Base-by-base conservation (phyloP, 2,888 invertebrate genomes). In the Xestia sexstrigata region DNA sequence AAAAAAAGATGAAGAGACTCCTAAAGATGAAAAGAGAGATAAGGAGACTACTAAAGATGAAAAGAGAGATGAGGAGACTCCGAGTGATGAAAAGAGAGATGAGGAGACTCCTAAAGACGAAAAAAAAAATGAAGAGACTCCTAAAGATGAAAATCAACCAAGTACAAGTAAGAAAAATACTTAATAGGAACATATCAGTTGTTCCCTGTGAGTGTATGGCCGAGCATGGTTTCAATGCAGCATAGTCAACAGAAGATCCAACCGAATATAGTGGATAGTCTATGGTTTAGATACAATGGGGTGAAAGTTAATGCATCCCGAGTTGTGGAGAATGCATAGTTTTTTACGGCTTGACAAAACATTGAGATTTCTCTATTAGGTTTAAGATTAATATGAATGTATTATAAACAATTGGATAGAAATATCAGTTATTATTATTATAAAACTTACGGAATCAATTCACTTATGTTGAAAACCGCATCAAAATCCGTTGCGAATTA, bases 151-250 rank as follows among this genome's bases (percentile, higher is more conserved):
- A 17, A 23, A 52, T 63, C 13, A 81, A 84, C 30, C 85, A 60
- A 81, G 74, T 58, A 66, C 81, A 26, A 81, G 81, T 81, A 80
- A 69, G 60, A 47, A 84, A 65, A 26, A 45, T 23, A 26, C 63
- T 69, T 0, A 39, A 35, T n/a, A 68, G 52, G 6, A 9, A 30
- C 30, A 26, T 20, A 71, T 76, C 1, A 39, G 17, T 65, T 9
- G n/a, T 49, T 20, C 26, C 15, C n/a, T 11, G 74, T 7, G 26
- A 60, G n/a, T 26, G 20, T 15, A 7, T 60, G 17, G 23, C 23
- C 26, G 17, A 30, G 17, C 5, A 20, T 26, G 11, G 20, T 52
- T 76, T 62, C n/a, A 55, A 58, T 35, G 45, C 30, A 30, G 77
- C 26, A 6, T 47, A 47, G 8, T 45, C n/a, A n/a, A 17, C n/a